Percentiles rank a stretch among this genome's conserved stretches.
phyloP scores from a whole-genome alignment of 1,140 invertebrate genomes.

The Eumaeus atala region DNA sequence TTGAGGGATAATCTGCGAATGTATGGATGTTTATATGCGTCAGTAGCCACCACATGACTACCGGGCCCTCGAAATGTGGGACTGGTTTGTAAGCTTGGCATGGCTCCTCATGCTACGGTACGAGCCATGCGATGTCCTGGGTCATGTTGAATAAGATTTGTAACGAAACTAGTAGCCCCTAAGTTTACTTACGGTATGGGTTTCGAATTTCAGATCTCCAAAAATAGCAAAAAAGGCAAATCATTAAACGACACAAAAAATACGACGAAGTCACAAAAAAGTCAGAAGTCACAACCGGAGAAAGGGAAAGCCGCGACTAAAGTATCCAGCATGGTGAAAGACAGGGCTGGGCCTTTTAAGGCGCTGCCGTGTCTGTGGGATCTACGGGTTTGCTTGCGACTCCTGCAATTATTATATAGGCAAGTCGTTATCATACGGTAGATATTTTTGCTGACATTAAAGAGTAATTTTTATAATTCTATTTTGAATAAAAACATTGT shows the following conservation, averaged over 20 bases:
- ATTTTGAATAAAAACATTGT: too few relatives aligned
- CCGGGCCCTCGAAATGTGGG: too few relatives aligned
- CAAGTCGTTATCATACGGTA: constrained; percentile 20
- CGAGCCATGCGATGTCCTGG: too few relatives aligned
- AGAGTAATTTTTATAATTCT: too few relatives aligned
- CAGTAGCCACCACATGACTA: too few relatives aligned
- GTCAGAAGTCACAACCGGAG: constrained; percentile 43
- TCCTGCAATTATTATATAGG: constrained; percentile 50
- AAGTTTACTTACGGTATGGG: constrained; percentile 13
- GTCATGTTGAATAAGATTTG: too few relatives aligned
- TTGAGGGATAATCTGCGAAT: too few relatives aligned
- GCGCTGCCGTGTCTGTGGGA: constrained; percentile 56
- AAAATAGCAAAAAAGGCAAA: constrained; percentile 46
- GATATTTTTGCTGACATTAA: too few relatives aligned
- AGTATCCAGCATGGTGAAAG: constrained; percentile 42
- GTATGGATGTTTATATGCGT: too few relatives aligned
- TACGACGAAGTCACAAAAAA: constrained; percentile 39
- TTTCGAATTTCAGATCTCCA: constrained; percentile 37
- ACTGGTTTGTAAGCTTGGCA: too few relatives aligned
- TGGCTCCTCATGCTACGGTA: too few relatives aligned
- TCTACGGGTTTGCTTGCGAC: constrained; percentile 34
- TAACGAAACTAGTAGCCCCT: too few relatives aligned
- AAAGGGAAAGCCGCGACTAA: constrained; percentile 40
- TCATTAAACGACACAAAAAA: constrained; percentile 44
- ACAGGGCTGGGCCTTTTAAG: constrained; percentile 52